These are phyloP conservation scores for Hydropsyche betteni DNA, from an alignment of 2,888 invertebrate genomes.

Conservation along the genomic window DNA sequence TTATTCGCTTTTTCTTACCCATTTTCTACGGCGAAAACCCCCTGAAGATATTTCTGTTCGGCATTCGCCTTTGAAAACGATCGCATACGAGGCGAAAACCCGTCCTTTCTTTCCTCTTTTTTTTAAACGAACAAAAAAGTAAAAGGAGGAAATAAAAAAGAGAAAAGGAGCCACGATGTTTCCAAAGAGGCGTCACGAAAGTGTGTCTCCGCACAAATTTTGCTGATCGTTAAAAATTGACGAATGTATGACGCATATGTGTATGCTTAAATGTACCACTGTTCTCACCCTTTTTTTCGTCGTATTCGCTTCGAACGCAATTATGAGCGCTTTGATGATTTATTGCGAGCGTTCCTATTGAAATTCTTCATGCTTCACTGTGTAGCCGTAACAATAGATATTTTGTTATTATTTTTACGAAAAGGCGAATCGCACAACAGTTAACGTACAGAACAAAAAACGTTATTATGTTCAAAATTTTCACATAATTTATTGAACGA, in stretches of 20 bases:
- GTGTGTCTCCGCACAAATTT: slow-evolving; percentile 17
- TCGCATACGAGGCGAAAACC: slow-evolving; percentile 25
- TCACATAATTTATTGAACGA: too few species aligned
- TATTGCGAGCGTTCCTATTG: too few species aligned
- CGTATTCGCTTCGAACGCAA: too few species aligned
- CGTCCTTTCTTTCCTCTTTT: neutral
- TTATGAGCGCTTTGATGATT: too few species aligned
- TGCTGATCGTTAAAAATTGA: slow-evolving; percentile 3
- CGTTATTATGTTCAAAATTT: too few species aligned
- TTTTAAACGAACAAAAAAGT: slow-evolving; percentile 5
- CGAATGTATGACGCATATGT: slow-evolving; percentile 17
- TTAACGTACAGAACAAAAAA: too few species aligned
- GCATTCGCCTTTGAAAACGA: slow-evolving; percentile 24
- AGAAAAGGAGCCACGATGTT: neutral
- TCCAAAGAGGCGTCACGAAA: neutral
- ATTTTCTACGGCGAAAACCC: neutral
- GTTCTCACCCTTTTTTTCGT: too few species aligned
- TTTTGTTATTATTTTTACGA: too few species aligned
- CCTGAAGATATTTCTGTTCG: slow-evolving; percentile 24
- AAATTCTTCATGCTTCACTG: too few species aligned
- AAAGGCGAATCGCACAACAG: too few species aligned
- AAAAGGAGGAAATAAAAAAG: neutral
- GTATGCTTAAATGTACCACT: too few species aligned
- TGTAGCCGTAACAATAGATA: too few species aligned
- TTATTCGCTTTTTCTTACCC: slow-evolving; percentile 17